These are phyloP conservation scores for Deilephila porcellus DNA, from an alignment of 2,888 invertebrate genomes.

Conservation along the genomic window DNA sequence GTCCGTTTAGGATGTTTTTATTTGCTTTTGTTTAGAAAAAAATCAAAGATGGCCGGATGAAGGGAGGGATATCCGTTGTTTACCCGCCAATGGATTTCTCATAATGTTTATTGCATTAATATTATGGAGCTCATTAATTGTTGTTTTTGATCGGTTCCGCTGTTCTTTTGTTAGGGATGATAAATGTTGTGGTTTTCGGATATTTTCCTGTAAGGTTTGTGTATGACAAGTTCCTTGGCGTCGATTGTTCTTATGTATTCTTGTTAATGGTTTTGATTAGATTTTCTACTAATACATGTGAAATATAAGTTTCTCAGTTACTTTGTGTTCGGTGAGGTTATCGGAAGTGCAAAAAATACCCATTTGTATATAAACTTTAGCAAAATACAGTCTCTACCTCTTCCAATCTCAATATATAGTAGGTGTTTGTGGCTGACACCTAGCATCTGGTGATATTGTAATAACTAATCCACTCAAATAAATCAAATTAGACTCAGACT, in stretches of 20 bases:
- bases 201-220: not conserved
- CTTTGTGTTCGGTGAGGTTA: no score
- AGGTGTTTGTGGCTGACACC: no score
- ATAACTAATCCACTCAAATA: no score
- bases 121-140: constrained; percentile 1
- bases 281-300: no score
- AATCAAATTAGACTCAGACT: no score
- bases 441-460: no score
- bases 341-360: no score
- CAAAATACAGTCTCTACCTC: no score
- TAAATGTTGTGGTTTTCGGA: not conserved
- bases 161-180: constrained; percentile 3
- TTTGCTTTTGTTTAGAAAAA: constrained; percentile 16
- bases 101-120: not conserved
- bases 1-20: constrained; percentile 11
- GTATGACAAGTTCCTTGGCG: not conserved
- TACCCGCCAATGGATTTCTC: not conserved
- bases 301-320: no score
- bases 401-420: no score
- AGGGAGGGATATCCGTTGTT: not conserved
- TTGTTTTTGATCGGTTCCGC: not conserved
- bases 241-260: not conserved
- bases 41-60: not conserved
- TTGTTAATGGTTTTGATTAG: not conserved
- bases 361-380: not conserved